These are phyloP conservation scores for Cotesia chilonis DNA, from an alignment of 1,140 invertebrate species.

Conservation along the genomic window DNA sequence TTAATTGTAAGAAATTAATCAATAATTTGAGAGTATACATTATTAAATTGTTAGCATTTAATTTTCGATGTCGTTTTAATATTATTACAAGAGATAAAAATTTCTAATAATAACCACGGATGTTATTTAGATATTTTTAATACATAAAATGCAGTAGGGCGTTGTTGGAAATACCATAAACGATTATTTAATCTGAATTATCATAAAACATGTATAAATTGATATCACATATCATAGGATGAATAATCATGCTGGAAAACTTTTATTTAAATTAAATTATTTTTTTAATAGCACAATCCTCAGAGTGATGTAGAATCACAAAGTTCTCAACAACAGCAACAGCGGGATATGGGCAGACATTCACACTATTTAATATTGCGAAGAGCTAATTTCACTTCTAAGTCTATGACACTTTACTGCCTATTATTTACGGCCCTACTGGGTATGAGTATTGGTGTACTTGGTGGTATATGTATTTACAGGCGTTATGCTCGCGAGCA, in stretches of 20 bases:
- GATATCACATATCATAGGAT: neutral
- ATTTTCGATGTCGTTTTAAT: no score
- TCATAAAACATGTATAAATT: no score
- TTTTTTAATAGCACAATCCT: constrained; percentile 46
- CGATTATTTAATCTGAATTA: no score
- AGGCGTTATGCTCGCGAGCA: constrained; percentile 74
- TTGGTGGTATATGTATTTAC: constrained; percentile 81
- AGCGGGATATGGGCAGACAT: constrained; percentile 44
- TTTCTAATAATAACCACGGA: no score
- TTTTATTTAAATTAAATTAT: neutral
- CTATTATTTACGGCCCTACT: constrained; percentile 77
- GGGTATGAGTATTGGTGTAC: constrained; percentile 78
- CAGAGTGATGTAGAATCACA: constrained; percentile 59
- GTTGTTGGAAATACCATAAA: no score
- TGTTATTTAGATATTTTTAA: no score
- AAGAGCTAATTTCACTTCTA: constrained; percentile 61
- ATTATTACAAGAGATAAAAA: no score
- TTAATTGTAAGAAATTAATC: no score
- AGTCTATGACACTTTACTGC: constrained; percentile 73
- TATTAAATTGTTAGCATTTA: no score
- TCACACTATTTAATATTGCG: constrained; percentile 50
- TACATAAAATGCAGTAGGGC: no score
- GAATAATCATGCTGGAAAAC: neutral
- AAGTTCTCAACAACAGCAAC: constrained; percentile 40
- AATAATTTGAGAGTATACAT: no score